Conservation (phyloP, 2,797 vertebrate genomes). For the Mycteria americana region DNA sequence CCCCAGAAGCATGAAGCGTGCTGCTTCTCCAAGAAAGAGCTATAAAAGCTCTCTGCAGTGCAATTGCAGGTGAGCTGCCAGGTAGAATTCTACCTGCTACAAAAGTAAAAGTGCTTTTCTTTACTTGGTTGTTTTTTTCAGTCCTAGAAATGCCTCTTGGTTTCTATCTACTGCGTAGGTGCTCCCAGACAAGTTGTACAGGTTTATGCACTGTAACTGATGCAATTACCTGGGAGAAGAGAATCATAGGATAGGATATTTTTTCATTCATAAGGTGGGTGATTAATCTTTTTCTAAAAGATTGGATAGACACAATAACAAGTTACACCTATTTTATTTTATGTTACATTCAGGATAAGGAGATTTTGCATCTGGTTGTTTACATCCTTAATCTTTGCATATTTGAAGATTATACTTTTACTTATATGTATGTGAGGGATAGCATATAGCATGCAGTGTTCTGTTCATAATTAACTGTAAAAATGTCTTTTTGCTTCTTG, state of each 20-base stretch:
- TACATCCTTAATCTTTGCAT: not conserved
- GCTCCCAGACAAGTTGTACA: not conserved
- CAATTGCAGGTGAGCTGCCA: not conserved
- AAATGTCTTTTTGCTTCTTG: not conserved
- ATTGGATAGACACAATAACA: not conserved
- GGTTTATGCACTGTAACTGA: not conserved
- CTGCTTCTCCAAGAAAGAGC: not conserved
- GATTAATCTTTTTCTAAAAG: not conserved
- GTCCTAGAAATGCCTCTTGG: not conserved
- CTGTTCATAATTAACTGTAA: not conserved
- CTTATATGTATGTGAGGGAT: not conserved
- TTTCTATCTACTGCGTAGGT: not conserved
- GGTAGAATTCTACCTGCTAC: not conserved
- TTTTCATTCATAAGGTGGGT: not conserved
- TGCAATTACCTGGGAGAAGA: not conserved
- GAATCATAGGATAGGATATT: not conserved
- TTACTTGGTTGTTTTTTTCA: not conserved
- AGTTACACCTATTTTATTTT: not conserved
- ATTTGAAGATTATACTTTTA: not conserved
- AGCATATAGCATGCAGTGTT: not conserved
- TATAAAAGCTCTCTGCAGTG: not conserved
- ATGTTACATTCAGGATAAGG: not conserved
- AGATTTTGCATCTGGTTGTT: not conserved
- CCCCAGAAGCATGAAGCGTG: not conserved
- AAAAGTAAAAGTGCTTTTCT: not conserved